Base-by-base conservation (phyloP, 1,140 invertebrate genomes). In the Achatina immaculata region DNA sequence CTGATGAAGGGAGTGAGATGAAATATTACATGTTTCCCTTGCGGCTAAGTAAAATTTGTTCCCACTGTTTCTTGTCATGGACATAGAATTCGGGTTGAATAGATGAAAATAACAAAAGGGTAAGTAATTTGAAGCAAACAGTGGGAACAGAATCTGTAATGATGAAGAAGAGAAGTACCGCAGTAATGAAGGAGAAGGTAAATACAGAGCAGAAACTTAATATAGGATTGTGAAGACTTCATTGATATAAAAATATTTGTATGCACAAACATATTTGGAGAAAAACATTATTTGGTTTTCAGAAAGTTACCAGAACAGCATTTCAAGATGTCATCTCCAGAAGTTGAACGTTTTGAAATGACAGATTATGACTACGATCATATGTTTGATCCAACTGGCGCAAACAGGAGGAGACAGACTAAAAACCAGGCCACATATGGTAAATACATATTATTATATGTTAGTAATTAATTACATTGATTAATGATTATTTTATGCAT, bases 351-450 rank as follows among this genome's bases (percentile, higher is more conserved):
- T 62, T 98, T 98, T 92, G 96, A 98, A 92, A 95, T 98, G 7
- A 97, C 96, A 0, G 96, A 98, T 88, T 95, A 96, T 89, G 97
- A 99, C 92, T 92, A 98, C 80, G 95, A 96, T 73, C 96, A 97
- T 93, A 96, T 98, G 92, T 98, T 98, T 86, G 96, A 96, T 86
- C 94, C 95, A 14, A 80, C 78, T 28, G 88, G 89, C 36, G 94
- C 95, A 84, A 93, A 95, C 86, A 93, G 93, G 40, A 93, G 94
- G 83, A 93, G 94, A 82, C 92, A 94, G 19, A 94, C 95, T 0
- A 98, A 97, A 92, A 95, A 97, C 84, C 95, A 98, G 88, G 95
- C 97, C 92, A 98, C 96, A 91, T 96, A 98, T 91, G 97, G 96
- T 96, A 93, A 92, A 81, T 83, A 31, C 78, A 71, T 55, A 11